Evolutionary conservation across 1,140 invertebrate species (phyloP).

Genomic region (Drosophila setifemur): DNA sequence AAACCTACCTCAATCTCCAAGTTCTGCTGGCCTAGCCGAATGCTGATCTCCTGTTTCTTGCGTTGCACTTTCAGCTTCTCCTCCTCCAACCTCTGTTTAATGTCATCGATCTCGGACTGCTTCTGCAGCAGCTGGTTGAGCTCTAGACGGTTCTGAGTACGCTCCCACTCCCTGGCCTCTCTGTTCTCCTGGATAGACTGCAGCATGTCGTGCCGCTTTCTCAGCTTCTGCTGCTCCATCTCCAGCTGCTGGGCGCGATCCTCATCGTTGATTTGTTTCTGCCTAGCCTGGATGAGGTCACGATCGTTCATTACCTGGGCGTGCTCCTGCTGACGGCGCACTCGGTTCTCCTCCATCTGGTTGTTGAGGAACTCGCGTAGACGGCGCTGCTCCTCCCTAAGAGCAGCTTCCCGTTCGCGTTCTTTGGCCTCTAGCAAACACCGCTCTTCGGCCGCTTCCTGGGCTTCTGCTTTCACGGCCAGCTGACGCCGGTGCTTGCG

Average conservation of each 20-base stretch:
- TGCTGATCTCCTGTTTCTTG: conserved; percentile 47
- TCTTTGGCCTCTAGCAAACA: background rate
- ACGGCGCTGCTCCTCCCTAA: conserved; percentile 33
- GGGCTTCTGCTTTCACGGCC: background rate
- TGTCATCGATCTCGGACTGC: conserved; percentile 14
- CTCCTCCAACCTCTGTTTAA: conserved; percentile 1
- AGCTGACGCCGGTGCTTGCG: conserved; percentile 1
- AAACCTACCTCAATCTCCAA: conserved; percentile 41
- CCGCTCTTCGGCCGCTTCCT: conserved; percentile 35
- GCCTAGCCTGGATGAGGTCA: conserved; percentile 23
- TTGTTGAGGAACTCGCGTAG: conserved; percentile 12
- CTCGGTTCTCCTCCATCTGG: conserved; percentile 41
- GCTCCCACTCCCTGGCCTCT: conserved; percentile 11
- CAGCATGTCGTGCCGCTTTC: conserved; percentile 32
- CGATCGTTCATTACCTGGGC: conserved; percentile 40
- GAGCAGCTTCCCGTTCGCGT: conserved; percentile 12
- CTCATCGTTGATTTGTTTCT: conserved; percentile 47
- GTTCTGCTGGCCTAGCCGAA: conserved; percentile 42
- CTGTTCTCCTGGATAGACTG: conserved; percentile 35
- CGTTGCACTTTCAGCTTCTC: conserved; percentile 9
- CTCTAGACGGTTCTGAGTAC: background rate
- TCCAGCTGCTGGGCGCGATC: conserved; percentile 27
- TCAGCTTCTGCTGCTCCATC: conserved; percentile 6
- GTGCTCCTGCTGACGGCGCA: conserved; percentile 16
- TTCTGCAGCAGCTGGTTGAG: background rate